phyloP scores from a whole-genome alignment of 2,888 invertebrate species.

The Anthophora plumipes region DNA sequence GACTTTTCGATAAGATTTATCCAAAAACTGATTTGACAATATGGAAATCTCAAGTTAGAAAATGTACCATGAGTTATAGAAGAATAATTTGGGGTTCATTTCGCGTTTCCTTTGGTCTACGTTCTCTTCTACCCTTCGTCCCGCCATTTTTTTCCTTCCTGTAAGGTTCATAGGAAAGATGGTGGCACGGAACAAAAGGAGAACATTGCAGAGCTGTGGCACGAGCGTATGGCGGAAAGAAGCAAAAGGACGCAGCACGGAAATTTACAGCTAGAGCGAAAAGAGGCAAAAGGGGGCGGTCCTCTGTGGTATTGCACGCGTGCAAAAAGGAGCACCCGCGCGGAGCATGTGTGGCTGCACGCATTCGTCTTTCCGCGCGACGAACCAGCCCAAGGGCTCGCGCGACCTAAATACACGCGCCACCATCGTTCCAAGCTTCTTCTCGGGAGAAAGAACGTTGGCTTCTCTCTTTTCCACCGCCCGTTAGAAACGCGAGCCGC shows the following conservation, averaged over 20 bases:
- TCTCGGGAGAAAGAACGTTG: slow-evolving; percentile 40
- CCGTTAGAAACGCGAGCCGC: slow-evolving; percentile 5
- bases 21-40: no score
- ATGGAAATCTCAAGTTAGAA: no score
- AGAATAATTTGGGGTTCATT: slow-evolving; percentile 39
- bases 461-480: slow-evolving; percentile 13
- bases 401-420: slow-evolving; percentile 65
- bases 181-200: slow-evolving; percentile 47
- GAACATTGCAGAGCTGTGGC: no score
- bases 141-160: no score
- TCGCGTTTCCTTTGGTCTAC: background rate
- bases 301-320: slow-evolving; percentile 24
- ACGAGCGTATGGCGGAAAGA: slow-evolving; percentile 37
- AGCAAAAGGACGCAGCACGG: slow-evolving; percentile 46
- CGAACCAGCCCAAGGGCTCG: slow-evolving; percentile 47
- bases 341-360: slow-evolving; percentile 43
- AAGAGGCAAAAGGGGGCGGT: slow-evolving; percentile 9
- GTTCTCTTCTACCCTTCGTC: no score
- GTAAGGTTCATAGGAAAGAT: slow-evolving; percentile 6
- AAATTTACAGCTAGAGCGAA: slow-evolving; percentile 61
- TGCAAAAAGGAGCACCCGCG: slow-evolving; percentile 40
- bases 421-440: slow-evolving; percentile 23
- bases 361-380: slow-evolving; percentile 52
- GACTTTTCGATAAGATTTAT: no score
- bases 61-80: no score